Conservation (phyloP, 2,888 invertebrate genomes). For the Tachina grossa region DNA sequence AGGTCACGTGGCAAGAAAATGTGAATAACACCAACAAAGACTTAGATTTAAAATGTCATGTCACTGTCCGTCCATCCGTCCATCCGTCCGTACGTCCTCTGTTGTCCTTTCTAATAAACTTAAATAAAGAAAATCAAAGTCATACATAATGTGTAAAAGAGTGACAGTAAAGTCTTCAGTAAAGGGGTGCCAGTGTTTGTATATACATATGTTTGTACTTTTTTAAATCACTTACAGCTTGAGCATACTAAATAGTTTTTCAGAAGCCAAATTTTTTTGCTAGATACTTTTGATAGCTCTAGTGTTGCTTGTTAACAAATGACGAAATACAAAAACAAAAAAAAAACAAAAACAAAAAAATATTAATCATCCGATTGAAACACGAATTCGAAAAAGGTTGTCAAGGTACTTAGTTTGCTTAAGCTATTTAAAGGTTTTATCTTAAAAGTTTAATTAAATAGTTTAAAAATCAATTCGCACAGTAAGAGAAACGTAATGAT, state of each 20-base stretch:
- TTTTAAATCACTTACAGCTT: constrained; percentile 3
- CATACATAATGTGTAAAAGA: not conserved
- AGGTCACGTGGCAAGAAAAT: constrained; percentile 73
- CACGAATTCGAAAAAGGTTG: constrained; percentile 9
- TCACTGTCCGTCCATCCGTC: constrained; percentile 30
- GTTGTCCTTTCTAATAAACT: constrained; percentile 12
- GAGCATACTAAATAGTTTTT: constrained; percentile 3
- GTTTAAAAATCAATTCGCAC: constrained; percentile 9
- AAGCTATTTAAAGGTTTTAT: constrained; percentile 42
- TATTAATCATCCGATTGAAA: constrained; percentile 42
- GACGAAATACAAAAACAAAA: not conserved
- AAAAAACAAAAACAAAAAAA: constrained; percentile 15
- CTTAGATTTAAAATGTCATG: constrained; percentile 68
- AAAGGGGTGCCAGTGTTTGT: constrained; percentile 13
- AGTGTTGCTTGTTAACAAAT: not conserved
- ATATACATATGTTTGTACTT: not conserved
- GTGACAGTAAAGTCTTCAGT: not conserved
- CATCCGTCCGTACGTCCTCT: too few relatives aligned
- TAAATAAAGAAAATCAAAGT: constrained; percentile 15
- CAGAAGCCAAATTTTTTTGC: too few relatives aligned
- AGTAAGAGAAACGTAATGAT: not conserved
- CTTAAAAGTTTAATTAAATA: constrained; percentile 4
- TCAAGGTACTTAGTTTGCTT: constrained; percentile 43
- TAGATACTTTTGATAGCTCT: too few relatives aligned
- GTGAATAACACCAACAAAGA: constrained; percentile 58